Evolutionary conservation across 2,797 vertebrate genomes (phyloP).

Genomic region (Philypnodon macrostomus): DNA sequence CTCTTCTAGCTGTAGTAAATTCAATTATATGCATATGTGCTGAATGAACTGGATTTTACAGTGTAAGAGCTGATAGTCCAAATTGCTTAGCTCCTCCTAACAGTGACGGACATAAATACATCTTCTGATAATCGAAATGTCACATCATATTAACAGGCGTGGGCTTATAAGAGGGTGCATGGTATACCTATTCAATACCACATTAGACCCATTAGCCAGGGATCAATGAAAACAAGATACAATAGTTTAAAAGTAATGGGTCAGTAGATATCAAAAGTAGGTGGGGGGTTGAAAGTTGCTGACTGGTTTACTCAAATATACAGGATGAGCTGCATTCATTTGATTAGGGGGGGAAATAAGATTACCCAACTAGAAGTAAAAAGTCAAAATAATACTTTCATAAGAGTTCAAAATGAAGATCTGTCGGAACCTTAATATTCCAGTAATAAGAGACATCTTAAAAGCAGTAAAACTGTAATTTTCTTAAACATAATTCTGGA

Average conservation of each 20-base stretch:
- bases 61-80: slow-evolving; percentile 50
- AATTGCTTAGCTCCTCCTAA: slow-evolving; percentile 54
- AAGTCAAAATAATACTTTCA: too few species aligned
- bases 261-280: slow-evolving; percentile 31
- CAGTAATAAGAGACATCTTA: too few species aligned
- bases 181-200: slow-evolving; percentile 33
- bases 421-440: too few species aligned
- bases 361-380: too few species aligned
- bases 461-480: too few species aligned
- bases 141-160: slow-evolving; percentile 58
- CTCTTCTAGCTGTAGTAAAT: too few species aligned
- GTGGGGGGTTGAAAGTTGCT: slow-evolving; percentile 7
- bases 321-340: background rate
- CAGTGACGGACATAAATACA: slow-evolving; percentile 47
- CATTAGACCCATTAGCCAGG: slow-evolving; percentile 48
- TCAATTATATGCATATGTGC: too few species aligned
- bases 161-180: slow-evolving; percentile 36
- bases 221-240: slow-evolving; percentile 61
- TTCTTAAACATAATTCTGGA: too few species aligned
- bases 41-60: too few species aligned
- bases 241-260: slow-evolving; percentile 53
- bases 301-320: slow-evolving; percentile 12
- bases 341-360: too few species aligned
- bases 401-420: too few species aligned
- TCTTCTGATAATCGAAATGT: slow-evolving; percentile 66